Percentiles rank a stretch among this genome's conserved stretches.
phyloP scores from a whole-genome alignment of 1,140 invertebrate species.

The Samia ricini region DNA sequence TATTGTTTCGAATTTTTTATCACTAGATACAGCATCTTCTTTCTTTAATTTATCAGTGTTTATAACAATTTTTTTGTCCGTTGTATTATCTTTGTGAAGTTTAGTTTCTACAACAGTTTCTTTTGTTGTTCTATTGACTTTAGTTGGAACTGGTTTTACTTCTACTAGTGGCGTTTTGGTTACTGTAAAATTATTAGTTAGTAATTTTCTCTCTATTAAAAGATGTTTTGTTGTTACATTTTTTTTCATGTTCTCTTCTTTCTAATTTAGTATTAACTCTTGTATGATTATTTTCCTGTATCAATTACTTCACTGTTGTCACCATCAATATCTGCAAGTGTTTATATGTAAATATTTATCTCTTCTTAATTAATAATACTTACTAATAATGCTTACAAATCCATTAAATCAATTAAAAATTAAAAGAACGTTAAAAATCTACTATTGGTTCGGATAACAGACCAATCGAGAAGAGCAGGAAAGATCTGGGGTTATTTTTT shows the following conservation, averaged over 20 bases:
- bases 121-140: too few relatives aligned
- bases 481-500: too few relatives aligned
- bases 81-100: background rate
- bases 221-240: background rate
- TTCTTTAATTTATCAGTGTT: background rate
- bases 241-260: background rate
- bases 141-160: too few relatives aligned
- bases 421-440: too few relatives aligned
- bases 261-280: background rate
- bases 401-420: too few relatives aligned
- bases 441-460: too few relatives aligned
- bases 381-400: too few relatives aligned
- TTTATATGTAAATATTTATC: background rate
- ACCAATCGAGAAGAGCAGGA: too few relatives aligned
- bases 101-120: background rate
- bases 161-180: background rate
- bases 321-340: constrained; percentile 42
- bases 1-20: too few relatives aligned
- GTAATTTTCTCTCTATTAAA: background rate
- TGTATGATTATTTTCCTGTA: background rate
- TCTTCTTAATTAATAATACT: background rate
- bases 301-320: constrained; percentile 26
- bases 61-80: background rate
- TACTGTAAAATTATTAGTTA: background rate
- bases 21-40: too few relatives aligned